phyloP scores from a whole-genome alignment of 2,888 invertebrate species.

The Brenthis daphne region DNA sequence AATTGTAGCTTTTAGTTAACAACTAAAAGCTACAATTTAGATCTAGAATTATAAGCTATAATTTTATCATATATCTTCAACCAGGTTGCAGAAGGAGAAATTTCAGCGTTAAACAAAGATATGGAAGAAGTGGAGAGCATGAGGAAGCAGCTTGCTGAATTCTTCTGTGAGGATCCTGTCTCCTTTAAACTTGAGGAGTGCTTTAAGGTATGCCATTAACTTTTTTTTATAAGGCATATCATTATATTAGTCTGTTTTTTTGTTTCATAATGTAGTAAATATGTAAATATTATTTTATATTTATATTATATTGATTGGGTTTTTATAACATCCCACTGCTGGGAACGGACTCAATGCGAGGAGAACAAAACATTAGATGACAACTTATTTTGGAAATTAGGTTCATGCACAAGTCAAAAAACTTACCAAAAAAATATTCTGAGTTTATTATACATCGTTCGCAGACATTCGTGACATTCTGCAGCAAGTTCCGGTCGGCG shows the following conservation, averaged over 20 bases:
- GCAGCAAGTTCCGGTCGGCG: slow-evolving; percentile 92
- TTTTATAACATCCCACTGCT: neutral
- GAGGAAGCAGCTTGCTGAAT: slow-evolving; percentile 91
- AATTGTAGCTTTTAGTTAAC: neutral
- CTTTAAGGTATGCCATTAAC: slow-evolving; percentile 84
- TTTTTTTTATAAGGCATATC: no score
- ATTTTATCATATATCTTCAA: neutral
- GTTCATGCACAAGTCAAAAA: no score
- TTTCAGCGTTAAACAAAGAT: slow-evolving; percentile 88
- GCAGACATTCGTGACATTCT: slow-evolving; percentile 89
- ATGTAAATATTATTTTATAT: no score
- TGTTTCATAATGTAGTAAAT: no score
- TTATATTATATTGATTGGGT: neutral
- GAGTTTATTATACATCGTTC: neutral
- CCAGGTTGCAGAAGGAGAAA: slow-evolving; percentile 90
- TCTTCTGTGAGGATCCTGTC: slow-evolving; percentile 96
- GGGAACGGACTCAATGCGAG: no score
- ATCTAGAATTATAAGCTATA: neutral
- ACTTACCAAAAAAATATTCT: no score
- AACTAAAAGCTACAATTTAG: no score
- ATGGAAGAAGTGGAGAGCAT: slow-evolving; percentile 92
- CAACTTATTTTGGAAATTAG: no score
- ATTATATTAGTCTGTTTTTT: neutral
- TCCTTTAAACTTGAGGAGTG: slow-evolving; percentile 97
- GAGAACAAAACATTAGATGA: no score